phyloP scores from a whole-genome alignment of 2,888 invertebrate species.

The Brachyptera putata region DNA sequence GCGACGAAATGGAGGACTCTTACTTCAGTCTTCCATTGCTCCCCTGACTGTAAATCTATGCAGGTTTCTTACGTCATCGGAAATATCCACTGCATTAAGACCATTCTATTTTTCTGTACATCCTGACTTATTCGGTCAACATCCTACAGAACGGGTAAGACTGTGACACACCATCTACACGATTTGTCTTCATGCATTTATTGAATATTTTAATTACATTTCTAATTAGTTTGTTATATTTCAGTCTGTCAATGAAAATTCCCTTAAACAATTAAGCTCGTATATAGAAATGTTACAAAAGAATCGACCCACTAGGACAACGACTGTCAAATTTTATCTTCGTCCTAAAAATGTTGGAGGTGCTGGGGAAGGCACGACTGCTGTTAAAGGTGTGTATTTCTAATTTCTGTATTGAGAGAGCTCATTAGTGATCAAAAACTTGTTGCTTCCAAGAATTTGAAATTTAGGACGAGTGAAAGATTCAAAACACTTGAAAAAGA shows the following conservation, averaged over 20 bases:
- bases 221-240: constrained; percentile 43
- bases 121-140: constrained; percentile 90
- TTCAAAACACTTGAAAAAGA: no score
- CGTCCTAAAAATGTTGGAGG: constrained; percentile 40
- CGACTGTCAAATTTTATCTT: constrained; percentile 75
- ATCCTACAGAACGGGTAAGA: constrained; percentile 79
- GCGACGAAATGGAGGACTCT: constrained; percentile 5
- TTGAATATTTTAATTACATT: no score
- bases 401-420: no score
- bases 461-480: no score
- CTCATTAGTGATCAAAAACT: no score
- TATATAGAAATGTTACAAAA: constrained; percentile 74
- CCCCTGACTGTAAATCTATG: background rate
- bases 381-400: background rate
- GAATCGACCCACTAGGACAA: constrained; percentile 54
- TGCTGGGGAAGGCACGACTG: background rate
- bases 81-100: constrained; percentile 83
- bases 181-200: no score
- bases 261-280: constrained; percentile 81
- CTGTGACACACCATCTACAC: background rate
- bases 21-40: background rate
- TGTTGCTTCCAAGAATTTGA: no score
- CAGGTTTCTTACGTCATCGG: constrained; percentile 60
- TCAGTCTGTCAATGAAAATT: constrained; percentile 84
- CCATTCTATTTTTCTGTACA: constrained; percentile 95